These are phyloP conservation scores for Hystrix brachyura DNA, from an alignment of 2,113 vertebrate species.

Conservation along the genomic window DNA sequence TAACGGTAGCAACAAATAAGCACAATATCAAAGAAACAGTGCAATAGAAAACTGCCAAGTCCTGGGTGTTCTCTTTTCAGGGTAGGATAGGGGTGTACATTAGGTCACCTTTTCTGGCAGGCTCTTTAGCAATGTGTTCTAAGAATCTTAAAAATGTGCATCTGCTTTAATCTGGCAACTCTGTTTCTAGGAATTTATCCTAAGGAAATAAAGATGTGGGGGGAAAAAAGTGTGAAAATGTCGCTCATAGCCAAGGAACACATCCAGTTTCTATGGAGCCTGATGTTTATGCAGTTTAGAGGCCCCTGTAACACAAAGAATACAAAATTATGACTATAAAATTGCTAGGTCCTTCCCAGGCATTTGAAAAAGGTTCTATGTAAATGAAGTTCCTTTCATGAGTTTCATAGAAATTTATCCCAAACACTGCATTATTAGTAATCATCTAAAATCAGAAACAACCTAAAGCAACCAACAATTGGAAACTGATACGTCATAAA, in stretches of 20 bases:
- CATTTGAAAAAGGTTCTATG: background rate
- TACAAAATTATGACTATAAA: background rate
- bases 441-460: constrained; percentile 59
- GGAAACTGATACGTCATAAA: background rate
- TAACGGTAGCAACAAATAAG: background rate
- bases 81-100: background rate
- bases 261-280: constrained; percentile 21
- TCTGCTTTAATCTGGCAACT: constrained; percentile 48
- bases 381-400: background rate
- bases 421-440: background rate
- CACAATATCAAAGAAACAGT: background rate
- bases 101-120: constrained; percentile 5
- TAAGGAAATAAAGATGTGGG: constrained; percentile 70
- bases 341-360: background rate
- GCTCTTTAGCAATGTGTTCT: background rate
- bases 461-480: background rate
- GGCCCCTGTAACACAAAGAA: background rate
- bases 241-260: constrained; percentile 47
- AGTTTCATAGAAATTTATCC: background rate
- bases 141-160: constrained; percentile 73
- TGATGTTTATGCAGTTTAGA: background rate
- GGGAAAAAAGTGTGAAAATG: constrained; percentile 35
- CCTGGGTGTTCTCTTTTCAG: background rate
- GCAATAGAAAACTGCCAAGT: background rate
- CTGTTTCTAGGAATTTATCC: constrained; percentile 64